phyloP scores from a whole-genome alignment of 2,888 invertebrate species.

The Scrobipalpa atriplicella region DNA sequence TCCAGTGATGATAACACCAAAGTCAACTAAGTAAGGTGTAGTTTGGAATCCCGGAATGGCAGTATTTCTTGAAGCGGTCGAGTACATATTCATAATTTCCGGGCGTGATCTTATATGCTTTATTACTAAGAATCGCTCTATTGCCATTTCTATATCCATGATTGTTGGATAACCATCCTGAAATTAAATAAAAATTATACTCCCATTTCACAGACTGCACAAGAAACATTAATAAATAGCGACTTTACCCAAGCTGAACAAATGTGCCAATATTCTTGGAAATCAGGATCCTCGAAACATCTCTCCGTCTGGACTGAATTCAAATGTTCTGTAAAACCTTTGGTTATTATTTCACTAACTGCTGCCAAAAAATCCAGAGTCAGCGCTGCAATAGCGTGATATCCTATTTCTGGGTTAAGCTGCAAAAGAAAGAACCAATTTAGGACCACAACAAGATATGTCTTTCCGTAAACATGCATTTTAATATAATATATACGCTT shows the following conservation, averaged over 20 bases:
- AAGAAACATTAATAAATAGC: background rate
- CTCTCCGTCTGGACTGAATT: slow-evolving; percentile 65
- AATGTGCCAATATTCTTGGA: slow-evolving; percentile 66
- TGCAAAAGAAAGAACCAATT: slow-evolving; percentile 41
- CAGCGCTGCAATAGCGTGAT: slow-evolving; percentile 72
- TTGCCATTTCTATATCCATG: slow-evolving; percentile 84
- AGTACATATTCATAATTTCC: slow-evolving; percentile 58
- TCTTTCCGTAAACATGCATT: background rate
- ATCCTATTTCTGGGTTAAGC: slow-evolving; percentile 66
- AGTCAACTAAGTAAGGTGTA: slow-evolving; percentile 80
- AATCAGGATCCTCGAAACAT: slow-evolving; percentile 67
- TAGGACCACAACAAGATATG: background rate
- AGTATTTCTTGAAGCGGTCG: slow-evolving; percentile 53
- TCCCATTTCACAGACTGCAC: background rate
- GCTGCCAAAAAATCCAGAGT: slow-evolving; percentile 67
- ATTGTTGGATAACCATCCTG: slow-evolving; percentile 76
- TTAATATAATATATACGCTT: slow-evolving; percentile 34
- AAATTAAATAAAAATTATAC: slow-evolving; percentile 3
- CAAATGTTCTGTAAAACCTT: slow-evolving; percentile 51
- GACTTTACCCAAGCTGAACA: slow-evolving; percentile 62
- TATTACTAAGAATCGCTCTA: slow-evolving; percentile 79
- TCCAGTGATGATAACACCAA: slow-evolving; percentile 80
- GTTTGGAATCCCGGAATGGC: slow-evolving; percentile 76
- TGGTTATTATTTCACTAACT: slow-evolving; percentile 60
- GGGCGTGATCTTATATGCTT: slow-evolving; percentile 70